Percentiles rank a stretch among this genome's conserved stretches.
Conservation (phyloP, 2,113 vertebrate genomes). For the Polypterus senegalus region DNA sequence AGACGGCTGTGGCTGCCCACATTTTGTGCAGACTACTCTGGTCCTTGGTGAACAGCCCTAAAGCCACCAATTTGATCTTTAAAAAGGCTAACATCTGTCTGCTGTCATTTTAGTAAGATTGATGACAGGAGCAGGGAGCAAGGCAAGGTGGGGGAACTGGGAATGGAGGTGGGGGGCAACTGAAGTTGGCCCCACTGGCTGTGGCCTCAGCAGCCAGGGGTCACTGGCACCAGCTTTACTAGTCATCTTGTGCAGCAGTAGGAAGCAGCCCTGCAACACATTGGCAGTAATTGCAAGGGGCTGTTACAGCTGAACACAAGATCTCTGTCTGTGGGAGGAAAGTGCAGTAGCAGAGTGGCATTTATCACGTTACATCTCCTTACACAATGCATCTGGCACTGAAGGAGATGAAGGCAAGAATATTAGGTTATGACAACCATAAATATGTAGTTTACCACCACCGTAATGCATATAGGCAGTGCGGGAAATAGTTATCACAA, state of each 20-base stretch:
- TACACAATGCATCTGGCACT: slow-evolving; percentile 40
- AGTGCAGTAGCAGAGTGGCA: slow-evolving; percentile 25
- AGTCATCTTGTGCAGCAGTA: slow-evolving; percentile 10
- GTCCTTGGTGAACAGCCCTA: slow-evolving; percentile 74
- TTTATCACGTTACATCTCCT: slow-evolving; percentile 52
- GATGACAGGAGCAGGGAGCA: slow-evolving; percentile 77
- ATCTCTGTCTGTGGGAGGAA: slow-evolving; percentile 7
- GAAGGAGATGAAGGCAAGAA: slow-evolving; percentile 27
- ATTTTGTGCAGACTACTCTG: slow-evolving; percentile 42
- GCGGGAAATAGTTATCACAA: slow-evolving; percentile 48
- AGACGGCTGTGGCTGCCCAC: slow-evolving; percentile 28
- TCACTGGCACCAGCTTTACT: slow-evolving; percentile 21
- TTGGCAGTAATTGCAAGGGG: slow-evolving; percentile 28
- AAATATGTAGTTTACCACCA: slow-evolving; percentile 53
- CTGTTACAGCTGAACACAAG: slow-evolving; percentile 28
- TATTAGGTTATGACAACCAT: slow-evolving; percentile 62
- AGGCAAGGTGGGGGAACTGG: slow-evolving; percentile 37
- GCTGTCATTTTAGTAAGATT: slow-evolving; percentile 97
- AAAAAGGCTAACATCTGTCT: slow-evolving; percentile 99
- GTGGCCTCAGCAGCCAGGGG: slow-evolving; percentile 34
- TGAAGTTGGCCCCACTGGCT: slow-evolving; percentile 27
- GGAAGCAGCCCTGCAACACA: slow-evolving; percentile 20
- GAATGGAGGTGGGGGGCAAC: slow-evolving; percentile 31
- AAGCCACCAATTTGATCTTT: slow-evolving; percentile 96
- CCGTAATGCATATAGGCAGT: slow-evolving; percentile 57